Percentiles rank a stretch among this genome's conserved stretches.
Evolutionary conservation across 2,797 vertebrate genomes (phyloP).

Genomic region (Gallinago nigripennis): DNA sequence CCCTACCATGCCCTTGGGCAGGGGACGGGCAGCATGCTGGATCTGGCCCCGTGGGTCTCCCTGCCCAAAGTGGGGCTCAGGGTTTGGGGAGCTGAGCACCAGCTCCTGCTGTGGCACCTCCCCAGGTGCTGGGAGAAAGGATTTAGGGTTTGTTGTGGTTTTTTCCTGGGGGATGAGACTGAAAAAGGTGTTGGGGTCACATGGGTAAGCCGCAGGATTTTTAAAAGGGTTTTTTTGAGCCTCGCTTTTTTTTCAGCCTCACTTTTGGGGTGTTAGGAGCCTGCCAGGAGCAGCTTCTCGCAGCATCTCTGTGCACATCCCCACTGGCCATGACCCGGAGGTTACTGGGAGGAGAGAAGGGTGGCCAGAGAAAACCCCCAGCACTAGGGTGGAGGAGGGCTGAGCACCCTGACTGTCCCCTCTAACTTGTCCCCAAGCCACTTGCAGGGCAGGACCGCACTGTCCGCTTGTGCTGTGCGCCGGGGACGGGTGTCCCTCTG

Average conservation of each 20-base stretch:
- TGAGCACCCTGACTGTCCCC: background rate
- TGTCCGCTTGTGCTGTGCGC: background rate
- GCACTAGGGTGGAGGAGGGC: background rate
- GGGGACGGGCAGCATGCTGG: fast-evolving
- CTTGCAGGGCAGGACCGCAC: background rate
- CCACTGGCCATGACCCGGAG: background rate
- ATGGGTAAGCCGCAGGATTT: background rate
- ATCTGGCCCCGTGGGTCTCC: fast-evolving
- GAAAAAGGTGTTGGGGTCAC: background rate
- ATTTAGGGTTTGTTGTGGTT: background rate
- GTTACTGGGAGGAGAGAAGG: fast-evolving
- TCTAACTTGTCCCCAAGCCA: background rate
- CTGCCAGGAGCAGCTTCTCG: background rate
- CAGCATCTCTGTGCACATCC: background rate
- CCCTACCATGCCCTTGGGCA: background rate
- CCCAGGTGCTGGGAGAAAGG: fast-evolving
- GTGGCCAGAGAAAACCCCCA: background rate
- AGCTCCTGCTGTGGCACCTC: fast-evolving
- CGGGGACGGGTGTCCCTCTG: fast-evolving
- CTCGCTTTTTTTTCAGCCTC: background rate
- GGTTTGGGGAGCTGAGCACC: background rate
- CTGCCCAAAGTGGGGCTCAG: background rate
- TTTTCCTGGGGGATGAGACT: background rate
- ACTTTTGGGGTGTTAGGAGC: background rate
- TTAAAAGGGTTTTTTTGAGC: background rate